phyloP scores from a whole-genome alignment of 2,888 invertebrate species.

The Nemoura dubitans region DNA sequence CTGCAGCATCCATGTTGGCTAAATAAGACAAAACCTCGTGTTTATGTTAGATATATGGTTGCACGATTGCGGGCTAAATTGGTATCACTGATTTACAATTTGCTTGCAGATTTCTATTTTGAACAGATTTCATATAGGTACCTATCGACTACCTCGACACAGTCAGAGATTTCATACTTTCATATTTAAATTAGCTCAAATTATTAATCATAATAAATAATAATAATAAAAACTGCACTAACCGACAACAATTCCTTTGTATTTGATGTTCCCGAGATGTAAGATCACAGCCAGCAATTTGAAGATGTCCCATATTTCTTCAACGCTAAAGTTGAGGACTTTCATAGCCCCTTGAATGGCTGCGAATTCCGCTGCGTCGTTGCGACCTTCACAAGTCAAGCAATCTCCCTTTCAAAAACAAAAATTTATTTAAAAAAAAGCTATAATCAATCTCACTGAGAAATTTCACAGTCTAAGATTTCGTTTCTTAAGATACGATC shows the following conservation, averaged over 20 bases:
- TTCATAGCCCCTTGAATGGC: conserved; percentile 93
- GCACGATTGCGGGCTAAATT: too few species aligned
- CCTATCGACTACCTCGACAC: too few species aligned
- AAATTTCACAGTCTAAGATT: too few species aligned
- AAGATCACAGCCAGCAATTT: conserved; percentile 86
- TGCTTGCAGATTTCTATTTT: too few species aligned
- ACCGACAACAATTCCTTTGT: conserved; percentile 72
- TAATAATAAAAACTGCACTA: conserved; percentile 47
- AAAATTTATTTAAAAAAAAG: not conserved
- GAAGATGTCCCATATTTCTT: conserved; percentile 86
- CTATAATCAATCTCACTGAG: too few species aligned
- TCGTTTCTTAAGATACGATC: too few species aligned
- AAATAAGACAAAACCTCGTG: not conserved
- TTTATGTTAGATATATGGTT: too few species aligned
- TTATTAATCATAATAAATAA: not conserved
- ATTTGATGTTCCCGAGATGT: conserved; percentile 91
- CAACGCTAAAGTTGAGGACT: conserved; percentile 85
- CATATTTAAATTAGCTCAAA: not conserved
- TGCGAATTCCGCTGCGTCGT: conserved; percentile 86
- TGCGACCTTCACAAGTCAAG: conserved; percentile 80
- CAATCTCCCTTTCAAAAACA: conserved; percentile 66
- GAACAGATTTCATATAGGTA: too few species aligned
- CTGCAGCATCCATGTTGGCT: conserved; percentile 88
- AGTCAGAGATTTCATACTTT: too few species aligned
- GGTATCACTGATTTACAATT: too few species aligned